Conservation (phyloP, 2,113 vertebrate species). For the Dipodomys ordii region DNA sequence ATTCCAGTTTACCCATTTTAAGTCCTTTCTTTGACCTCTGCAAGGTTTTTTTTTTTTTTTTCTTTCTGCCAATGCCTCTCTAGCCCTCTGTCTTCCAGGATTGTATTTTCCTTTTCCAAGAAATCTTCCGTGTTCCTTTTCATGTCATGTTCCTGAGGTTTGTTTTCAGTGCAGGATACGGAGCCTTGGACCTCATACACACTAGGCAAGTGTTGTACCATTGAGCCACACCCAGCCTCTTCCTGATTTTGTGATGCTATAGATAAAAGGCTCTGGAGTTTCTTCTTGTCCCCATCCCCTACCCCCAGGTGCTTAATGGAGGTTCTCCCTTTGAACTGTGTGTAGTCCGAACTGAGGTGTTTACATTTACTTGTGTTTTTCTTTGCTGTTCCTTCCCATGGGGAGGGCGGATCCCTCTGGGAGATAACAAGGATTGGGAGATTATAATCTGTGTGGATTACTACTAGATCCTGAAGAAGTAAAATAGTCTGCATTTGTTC, state of each 20-base stretch:
- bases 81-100: neutral
- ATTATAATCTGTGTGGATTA: neutral
- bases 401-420: neutral
- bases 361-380: neutral
- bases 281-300: neutral
- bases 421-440: neutral
- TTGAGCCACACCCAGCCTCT: too few relatives aligned
- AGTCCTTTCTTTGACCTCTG: neutral
- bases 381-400: neutral
- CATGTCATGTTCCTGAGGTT: neutral
- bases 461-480: neutral
- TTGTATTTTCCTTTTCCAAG: neutral
- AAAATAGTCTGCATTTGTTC: neutral
- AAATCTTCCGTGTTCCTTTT: neutral
- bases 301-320: neutral
- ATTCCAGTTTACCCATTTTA: neutral
- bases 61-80: neutral
- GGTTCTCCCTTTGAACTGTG: neutral
- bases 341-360: neutral
- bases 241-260: neutral
- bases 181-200: too few relatives aligned
- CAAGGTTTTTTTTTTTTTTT: neutral
- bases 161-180: neutral
- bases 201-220: too few relatives aligned
- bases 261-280: neutral